These are phyloP conservation scores for Triplophysa dalaica DNA, from an alignment of 2,113 vertebrate species.

Conservation along the genomic window DNA sequence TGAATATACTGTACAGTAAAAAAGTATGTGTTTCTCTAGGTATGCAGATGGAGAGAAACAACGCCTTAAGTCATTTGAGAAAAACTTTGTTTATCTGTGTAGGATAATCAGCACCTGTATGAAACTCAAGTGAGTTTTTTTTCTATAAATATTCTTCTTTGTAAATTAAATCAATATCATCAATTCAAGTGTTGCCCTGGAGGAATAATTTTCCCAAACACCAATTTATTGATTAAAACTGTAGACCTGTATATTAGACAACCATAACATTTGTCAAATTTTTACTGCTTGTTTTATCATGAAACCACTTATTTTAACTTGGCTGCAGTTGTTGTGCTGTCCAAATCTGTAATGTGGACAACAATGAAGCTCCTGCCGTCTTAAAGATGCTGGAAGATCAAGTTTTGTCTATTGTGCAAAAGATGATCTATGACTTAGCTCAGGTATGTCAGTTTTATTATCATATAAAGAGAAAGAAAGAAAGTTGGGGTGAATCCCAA, in stretches of 20 bases:
- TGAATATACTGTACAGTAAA: not conserved
- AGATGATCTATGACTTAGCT: not conserved
- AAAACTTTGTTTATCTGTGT: slow-evolving; percentile 45
- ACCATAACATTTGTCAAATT: not conserved
- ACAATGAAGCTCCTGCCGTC: not conserved
- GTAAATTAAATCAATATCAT: not conserved
- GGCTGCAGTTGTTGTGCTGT: slow-evolving; percentile 55
- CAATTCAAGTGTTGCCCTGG: not conserved
- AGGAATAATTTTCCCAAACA: not conserved
- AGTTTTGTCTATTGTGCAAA: slow-evolving; percentile 38
- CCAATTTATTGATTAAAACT: not conserved
- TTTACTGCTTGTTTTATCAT: not conserved
- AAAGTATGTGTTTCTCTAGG: slow-evolving; percentile 48
- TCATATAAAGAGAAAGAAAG: not conserved
- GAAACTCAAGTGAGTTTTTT: slow-evolving; percentile 59
- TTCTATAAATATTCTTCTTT: not conserved
- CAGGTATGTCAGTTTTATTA: slow-evolving; percentile 52
- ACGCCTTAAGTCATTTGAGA: not conserved
- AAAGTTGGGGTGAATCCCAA: not conserved
- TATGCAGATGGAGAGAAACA: slow-evolving; percentile 46
- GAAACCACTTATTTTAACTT: not conserved
- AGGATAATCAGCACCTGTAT: slow-evolving; percentile 58
- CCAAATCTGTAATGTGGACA: not conserved
- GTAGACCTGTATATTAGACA: no score
- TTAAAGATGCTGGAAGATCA: slow-evolving; percentile 50